Conservation (phyloP, 2,113 vertebrate genomes). For the Poeciliopsis turrubarensis region DNA sequence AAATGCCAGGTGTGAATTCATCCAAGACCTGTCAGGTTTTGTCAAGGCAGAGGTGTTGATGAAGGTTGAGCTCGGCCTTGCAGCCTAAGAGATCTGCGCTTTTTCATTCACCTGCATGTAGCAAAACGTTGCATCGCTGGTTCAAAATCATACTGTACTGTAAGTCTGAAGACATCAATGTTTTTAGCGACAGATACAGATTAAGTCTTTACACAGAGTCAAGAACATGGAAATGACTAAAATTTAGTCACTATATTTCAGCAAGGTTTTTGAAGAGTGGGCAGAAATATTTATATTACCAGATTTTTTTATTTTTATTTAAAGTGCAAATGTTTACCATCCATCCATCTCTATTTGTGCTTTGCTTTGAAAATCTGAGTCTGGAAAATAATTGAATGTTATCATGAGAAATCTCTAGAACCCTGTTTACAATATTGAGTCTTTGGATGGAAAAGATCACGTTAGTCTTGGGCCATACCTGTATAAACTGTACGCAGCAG, state of each 20-base stretch:
- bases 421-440: background rate
- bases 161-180: conserved; percentile 10
- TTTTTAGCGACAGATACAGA: conserved; percentile 18
- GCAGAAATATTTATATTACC: no score
- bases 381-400: no score
- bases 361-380: no score
- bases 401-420: no score
- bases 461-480: background rate
- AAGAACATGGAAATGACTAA: no score
- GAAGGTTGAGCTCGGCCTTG: conserved; percentile 56
- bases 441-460: background rate
- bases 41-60: conserved; percentile 74
- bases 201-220: conserved; percentile 2
- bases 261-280: no score
- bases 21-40: conserved; percentile 46
- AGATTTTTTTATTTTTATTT: no score
- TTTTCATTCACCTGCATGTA: conserved; percentile 16
- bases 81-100: conserved; percentile 53
- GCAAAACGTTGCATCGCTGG: conserved; percentile 8
- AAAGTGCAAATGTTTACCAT: no score
- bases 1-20: conserved; percentile 72
- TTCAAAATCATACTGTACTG: conserved; percentile 28
- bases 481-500: background rate
- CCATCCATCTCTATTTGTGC: no score
- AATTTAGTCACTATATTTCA: no score